Evolutionary conservation across 2,797 vertebrate genomes (phyloP).

Genomic region (Margarornis squamiger): DNA sequence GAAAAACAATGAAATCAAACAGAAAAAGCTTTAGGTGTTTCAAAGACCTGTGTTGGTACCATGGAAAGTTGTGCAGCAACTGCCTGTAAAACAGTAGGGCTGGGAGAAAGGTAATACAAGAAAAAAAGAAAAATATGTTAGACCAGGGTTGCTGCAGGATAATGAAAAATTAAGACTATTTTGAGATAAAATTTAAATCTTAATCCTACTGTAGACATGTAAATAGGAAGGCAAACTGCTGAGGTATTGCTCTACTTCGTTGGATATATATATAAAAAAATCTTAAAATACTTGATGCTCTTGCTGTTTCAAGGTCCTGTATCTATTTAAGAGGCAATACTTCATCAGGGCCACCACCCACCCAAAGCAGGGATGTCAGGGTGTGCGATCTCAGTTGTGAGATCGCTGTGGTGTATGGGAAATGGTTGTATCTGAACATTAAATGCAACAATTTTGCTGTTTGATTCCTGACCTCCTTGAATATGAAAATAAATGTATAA

Average conservation of each 20-base stretch:
- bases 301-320: background rate
- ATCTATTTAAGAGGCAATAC: background rate
- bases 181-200: conserved; percentile 3
- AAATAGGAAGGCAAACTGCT: conserved; percentile 30
- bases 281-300: background rate
- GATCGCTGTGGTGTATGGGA: rapidly evolving
- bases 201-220: conserved; percentile 2
- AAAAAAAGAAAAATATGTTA: background rate
- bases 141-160: background rate
- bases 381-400: background rate
- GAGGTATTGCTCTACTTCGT: background rate
- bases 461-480: background rate
- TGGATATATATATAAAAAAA: background rate
- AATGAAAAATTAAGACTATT: conserved; percentile 16
- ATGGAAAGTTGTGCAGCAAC: background rate
- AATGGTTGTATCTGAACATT: background rate
- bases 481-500: background rate
- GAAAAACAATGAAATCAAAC: background rate
- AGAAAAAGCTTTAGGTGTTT: background rate
- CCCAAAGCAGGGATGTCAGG: background rate
- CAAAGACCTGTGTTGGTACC: background rate
- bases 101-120: background rate
- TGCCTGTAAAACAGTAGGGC: background rate
- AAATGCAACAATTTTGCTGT: background rate
- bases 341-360: background rate